Conservation (phyloP, 2,888 invertebrate species). For the Dryobota labecula region DNA sequence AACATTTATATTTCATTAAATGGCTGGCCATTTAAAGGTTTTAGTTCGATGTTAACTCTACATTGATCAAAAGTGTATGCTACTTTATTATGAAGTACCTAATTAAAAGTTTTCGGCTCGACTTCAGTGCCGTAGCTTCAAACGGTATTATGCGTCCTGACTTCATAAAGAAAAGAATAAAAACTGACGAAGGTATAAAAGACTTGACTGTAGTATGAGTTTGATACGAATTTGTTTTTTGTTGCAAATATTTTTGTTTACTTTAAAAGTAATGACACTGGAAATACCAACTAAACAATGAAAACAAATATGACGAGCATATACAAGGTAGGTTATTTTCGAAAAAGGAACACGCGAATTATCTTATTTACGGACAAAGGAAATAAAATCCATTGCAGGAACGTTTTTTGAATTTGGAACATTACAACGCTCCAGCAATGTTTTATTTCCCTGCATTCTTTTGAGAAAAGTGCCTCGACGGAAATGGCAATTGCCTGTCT, state of each 20-base stretch:
- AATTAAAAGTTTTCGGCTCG: background rate
- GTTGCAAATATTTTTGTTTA: background rate
- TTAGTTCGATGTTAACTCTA: background rate
- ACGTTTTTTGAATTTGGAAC: too few species aligned
- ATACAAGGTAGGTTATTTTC: background rate
- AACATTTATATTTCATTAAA: background rate
- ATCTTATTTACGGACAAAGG: too few species aligned
- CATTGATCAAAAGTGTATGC: background rate
- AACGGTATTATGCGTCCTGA: too few species aligned
- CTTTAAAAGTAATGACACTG: background rate
- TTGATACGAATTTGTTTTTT: background rate
- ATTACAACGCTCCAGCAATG: too few species aligned
- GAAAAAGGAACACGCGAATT: too few species aligned
- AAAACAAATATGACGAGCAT: background rate
- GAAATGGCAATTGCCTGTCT: too few species aligned
- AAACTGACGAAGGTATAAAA: background rate
- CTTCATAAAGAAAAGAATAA: background rate
- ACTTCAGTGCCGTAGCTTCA: background rate
- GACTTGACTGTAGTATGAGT: background rate
- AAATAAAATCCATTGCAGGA: too few species aligned
- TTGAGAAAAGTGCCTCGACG: too few species aligned
- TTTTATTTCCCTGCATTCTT: too few species aligned
- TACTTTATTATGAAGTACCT: background rate
- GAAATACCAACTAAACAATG: background rate
- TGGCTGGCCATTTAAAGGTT: background rate